Evolutionary conservation across 2,113 vertebrate species (phyloP), one percentile per base, ranked within the genome.

Genomic region (Bungarus multicinctus): DNA sequence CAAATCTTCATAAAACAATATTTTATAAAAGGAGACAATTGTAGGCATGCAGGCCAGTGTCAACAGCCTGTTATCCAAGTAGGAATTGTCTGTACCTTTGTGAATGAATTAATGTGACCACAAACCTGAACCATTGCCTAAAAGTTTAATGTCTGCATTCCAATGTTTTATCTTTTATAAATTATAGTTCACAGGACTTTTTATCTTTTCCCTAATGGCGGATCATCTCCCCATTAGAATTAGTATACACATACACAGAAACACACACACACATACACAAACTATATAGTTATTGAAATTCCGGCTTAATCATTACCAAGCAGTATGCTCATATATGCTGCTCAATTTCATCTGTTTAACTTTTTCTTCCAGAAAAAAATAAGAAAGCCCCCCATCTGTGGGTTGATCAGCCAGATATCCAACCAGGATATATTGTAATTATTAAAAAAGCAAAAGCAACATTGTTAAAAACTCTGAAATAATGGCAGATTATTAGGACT

Each of bases 41-140:
- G 69, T 30, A 91, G 39, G 55, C 90, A 85, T 2, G 55, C 34
- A 34, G 89, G 92, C 18, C 64, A 90, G 90, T 39, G 55, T 92
- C 0, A 92, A 92, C 4, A 93, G 25, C 11, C 5, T 10, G 9
- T 64, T 69, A 94, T 53, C 74, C 81, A 92, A 87, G 39, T 1
- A 90, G 39, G 81, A 92, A 92, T 85, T 87, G 50, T 55, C 10
- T 53, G 45, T 30, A 92, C 39, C 74, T 94, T 90, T 92, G 47
- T 34, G 55, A 90, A 39, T 45, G 47, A 89, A 55, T 91, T 90
- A 87, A 89, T 34, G 14, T 69, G 54, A 91, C 45, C 55, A 57
- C 12, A 23, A 55, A n/a, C 3, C 74, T 52, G 52, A 69, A 91
- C 20, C 54, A 11, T 39, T 91, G 89, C 57, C 93, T 58, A 55